Base-by-base conservation (phyloP, 2,888 invertebrate species). In the Apamea monoglypha region DNA sequence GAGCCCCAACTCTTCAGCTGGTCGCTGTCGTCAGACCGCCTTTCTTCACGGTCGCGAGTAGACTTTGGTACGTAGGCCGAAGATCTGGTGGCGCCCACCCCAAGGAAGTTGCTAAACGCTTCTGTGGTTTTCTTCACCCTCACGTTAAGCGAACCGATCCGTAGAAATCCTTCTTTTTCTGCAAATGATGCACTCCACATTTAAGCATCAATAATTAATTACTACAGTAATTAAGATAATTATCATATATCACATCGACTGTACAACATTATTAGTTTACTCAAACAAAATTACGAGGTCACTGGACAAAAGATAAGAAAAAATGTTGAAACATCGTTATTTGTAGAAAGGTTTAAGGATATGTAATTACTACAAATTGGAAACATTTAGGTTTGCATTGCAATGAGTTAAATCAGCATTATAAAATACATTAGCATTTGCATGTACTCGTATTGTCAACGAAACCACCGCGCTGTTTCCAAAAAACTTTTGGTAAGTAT, bases 81-180 rank as follows among this genome's bases (percentile, higher is more conserved):
- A 0, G 96, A 96, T 61, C 96, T 95, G 64, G 97, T 97, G 73
- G 97, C 97, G 76, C 98, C 98, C 90, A 98, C 98, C 85, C 98
- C 99, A 90, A 99, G 97, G 95, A 99, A 98, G 94, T 98, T 98
- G 96, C 98, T 99, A 96, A 99, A 98, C 36, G 99, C 99, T 94
- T 99, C 99, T 80, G 99, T 99, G 71, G 99, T 99, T 96, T 98
- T 98, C 97, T 99, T 99, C 91, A 99, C 99, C 92, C 99, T 98
- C 71, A 99, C 99, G 96, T 99, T 99, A 94, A 99, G 96, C 36
- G 99, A 99, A 91, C 99, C 99, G 96, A 99, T 99, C 93, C 99
- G 98, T 88, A 99, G 98, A 96, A 99, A 99, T 90, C 98, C 98
- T 95, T 99, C 99, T 97, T 98, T 98, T 97, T 99, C 98, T 98